Evolutionary conservation across 2,113 vertebrate genomes (phyloP).

Genomic region (Polypterus bichir): DNA sequence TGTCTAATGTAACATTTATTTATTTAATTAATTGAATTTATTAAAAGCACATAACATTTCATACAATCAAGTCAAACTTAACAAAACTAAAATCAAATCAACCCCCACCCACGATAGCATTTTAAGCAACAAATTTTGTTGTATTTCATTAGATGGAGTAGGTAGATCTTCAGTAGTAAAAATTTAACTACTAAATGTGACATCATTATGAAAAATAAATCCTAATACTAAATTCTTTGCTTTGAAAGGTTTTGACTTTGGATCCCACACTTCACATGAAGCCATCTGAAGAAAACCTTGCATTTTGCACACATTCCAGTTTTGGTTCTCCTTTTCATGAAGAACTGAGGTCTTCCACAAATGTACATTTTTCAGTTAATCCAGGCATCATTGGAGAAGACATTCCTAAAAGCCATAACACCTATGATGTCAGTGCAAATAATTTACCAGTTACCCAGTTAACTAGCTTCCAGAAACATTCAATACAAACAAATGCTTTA

Average conservation of each 20-base stretch:
- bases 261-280: slow-evolving; percentile 58
- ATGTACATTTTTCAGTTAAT: slow-evolving; percentile 42
- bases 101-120: too few species aligned
- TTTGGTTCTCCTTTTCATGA: slow-evolving; percentile 34
- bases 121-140: too few species aligned
- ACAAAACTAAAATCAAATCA: too few species aligned
- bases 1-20: too few species aligned
- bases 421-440: slow-evolving; percentile 57
- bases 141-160: too few species aligned
- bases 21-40: too few species aligned
- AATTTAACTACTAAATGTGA: background rate
- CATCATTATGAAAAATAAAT: background rate
- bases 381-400: slow-evolving; percentile 63
- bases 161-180: too few species aligned
- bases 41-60: too few species aligned
- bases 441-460: slow-evolving; percentile 38
- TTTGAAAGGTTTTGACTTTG: slow-evolving; percentile 58
- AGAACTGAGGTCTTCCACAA: slow-evolving; percentile 23
- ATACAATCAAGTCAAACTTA: too few species aligned
- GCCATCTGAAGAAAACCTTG: slow-evolving; percentile 48
- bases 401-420: slow-evolving; percentile 45
- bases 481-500: slow-evolving; percentile 26
- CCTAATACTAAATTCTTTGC: slow-evolving; percentile 10
- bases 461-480: slow-evolving; percentile 28
- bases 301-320: slow-evolving; percentile 39